Evolutionary conservation across 2,113 vertebrate species (phyloP).

Genomic region (Calidris pygmaea): DNA sequence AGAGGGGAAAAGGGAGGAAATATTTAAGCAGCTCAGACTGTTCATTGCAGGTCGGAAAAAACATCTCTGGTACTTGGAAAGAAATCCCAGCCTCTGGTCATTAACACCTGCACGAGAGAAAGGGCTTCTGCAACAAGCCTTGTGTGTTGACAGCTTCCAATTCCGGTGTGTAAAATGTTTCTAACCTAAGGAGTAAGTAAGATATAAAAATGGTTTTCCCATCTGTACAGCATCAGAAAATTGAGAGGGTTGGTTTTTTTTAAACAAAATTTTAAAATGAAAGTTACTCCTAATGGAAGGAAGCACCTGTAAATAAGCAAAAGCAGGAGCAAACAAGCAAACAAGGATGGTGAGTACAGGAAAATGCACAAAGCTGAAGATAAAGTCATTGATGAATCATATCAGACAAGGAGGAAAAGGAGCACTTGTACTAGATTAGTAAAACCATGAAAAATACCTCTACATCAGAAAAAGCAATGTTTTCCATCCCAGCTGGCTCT

Average conservation of each 20-base stretch:
- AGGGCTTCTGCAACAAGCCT: neutral
- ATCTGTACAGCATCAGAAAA: neutral
- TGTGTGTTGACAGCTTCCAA: neutral
- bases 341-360: rapidly evolving
- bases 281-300: neutral
- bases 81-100: neutral
- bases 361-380: neutral
- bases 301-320: neutral
- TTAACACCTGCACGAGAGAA: neutral
- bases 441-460: neutral
- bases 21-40: neutral
- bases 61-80: rapidly evolving
- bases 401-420: neutral
- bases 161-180: neutral
- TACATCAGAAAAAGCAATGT: rapidly evolving
- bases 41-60: neutral
- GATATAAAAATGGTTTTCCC: neutral
- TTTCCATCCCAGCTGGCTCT: neutral
- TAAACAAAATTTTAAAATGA: neutral
- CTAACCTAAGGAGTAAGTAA: neutral
- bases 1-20: too few species aligned
- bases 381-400: neutral
- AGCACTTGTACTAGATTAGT: neutral
- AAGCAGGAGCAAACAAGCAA: neutral
- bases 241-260: neutral